A percentile compares a stretch with the other conserved stretches of the same genome.
Conservation (phyloP, 2,113 vertebrate species). For the Oryzias melastigma region DNA sequence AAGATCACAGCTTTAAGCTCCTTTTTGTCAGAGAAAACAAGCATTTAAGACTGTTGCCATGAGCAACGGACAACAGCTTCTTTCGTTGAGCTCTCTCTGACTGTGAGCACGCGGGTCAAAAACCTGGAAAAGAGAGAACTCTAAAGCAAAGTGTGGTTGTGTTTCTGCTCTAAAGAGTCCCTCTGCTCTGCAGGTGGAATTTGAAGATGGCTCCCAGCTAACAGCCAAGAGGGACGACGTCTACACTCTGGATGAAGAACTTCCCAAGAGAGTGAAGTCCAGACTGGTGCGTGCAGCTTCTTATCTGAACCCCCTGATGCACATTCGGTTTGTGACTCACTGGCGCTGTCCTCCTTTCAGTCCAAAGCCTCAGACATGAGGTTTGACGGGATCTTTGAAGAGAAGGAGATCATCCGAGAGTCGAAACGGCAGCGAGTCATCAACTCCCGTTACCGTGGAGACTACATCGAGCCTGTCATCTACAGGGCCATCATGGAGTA, state of each 20-base stretch:
- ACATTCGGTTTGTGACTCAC: neutral
- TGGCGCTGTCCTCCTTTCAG: slow-evolving; percentile 66
- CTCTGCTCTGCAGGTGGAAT: slow-evolving; percentile 84
- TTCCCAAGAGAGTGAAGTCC: slow-evolving; percentile 96
- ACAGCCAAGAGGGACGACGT: slow-evolving; percentile 96
- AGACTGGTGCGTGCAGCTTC: slow-evolving; percentile 82
- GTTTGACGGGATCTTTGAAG: slow-evolving; percentile 96
- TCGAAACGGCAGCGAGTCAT: slow-evolving; percentile 96
- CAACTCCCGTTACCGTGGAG: slow-evolving; percentile 95
- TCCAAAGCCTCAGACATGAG: slow-evolving; percentile 98
- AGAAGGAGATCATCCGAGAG: slow-evolving; percentile 92
- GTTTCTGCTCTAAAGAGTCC: too few species aligned
- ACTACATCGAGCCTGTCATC: slow-evolving; percentile 97
- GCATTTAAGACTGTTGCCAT: too few species aligned
- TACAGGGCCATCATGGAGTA: slow-evolving; percentile 99
- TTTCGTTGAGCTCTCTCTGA: too few species aligned
- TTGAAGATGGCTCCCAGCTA: slow-evolving; percentile 96
- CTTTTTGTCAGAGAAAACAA: too few species aligned
- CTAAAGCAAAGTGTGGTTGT: too few species aligned
- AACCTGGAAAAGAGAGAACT: too few species aligned
- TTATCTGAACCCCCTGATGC: neutral
- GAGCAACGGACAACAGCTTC: too few species aligned
- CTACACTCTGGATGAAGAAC: slow-evolving; percentile 94
- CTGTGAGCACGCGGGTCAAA: too few species aligned
- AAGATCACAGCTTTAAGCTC: too few species aligned